Evolutionary conservation across 1,140 invertebrate genomes (phyloP), one percentile per base, ranked within the genome.

Genomic region (Temnothorax nylanderi): DNA sequence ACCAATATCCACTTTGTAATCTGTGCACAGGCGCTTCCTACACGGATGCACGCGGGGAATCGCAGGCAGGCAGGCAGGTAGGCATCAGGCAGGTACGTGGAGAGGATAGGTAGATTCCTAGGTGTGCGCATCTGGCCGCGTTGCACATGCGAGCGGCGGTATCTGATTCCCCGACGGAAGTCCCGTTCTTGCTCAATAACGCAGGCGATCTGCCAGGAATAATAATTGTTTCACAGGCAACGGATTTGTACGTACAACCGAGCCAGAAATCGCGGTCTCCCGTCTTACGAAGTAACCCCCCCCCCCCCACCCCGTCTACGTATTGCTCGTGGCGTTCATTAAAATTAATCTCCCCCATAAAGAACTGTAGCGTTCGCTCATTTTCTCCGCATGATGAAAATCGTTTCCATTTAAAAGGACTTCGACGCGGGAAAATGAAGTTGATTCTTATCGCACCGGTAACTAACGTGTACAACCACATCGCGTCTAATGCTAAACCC

Each of bases 141-240:
- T 86, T 77, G 85, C 80, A 87, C 89, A 89, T 87, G 88, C 85
- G 69, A 58, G 56, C 37, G 60, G 56, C 44, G 49, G 78, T 93
- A 93, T 93, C 92, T 92, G 91, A 93, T 93, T 90, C 78, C 86
- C 87, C 88, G 87, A 90, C 91, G 92, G 92, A 93, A 93, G 92
- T 91, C 85, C 92, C 89, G 91, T 92, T 93, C 91, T 93, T 93
- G 90, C 93, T 92, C 92, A 92, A 93, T 93, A 93, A 93, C 92
- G 89, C 88, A 86, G 88, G 51, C 92, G 91, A 91, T 91, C 77
- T 90, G 81, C 87, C 86, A 89, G 86, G 92, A 91, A 92, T 89
- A 90, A 87, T 89, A 82, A 90, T 90, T 89, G 89, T 90, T 87
- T 58, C 62, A 47, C 10, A 75, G 71, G 49, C 78, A 41, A 34